phyloP scores from a whole-genome alignment of 2,888 invertebrate genomes.

The Ophioninae sp. region DNA sequence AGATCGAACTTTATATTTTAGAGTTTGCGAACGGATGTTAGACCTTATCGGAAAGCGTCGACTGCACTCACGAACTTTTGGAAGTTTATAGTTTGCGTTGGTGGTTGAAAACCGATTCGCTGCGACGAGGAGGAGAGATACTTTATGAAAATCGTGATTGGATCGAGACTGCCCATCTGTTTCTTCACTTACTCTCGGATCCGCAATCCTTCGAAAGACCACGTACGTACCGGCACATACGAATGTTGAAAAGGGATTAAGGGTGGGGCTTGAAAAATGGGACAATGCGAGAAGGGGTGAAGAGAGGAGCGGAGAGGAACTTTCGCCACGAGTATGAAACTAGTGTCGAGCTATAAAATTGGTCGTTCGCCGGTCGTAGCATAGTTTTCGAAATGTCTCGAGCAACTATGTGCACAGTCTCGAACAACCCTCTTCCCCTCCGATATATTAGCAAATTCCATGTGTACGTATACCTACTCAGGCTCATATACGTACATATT shows the following conservation, averaged over 20 bases:
- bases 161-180: conserved; percentile 33
- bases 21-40: not conserved
- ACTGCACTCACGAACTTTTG: conserved; percentile 33
- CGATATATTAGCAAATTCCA: conserved; percentile 8
- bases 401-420: conserved; percentile 4
- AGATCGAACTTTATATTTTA: conserved; percentile 6
- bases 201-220: not conserved
- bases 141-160: conserved; percentile 49
- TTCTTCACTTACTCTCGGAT: conserved; percentile 10
- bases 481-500: not conserved
- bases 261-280: conserved; percentile 10
- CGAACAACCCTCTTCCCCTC: not conserved
- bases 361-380: conserved; percentile 41
- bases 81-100: conserved; percentile 5
- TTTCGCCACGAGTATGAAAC: conserved; percentile 41
- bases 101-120: conserved; percentile 15
- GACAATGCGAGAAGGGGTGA: conserved; percentile 10
- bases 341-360: conserved; percentile 54
- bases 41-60: conserved; percentile 36
- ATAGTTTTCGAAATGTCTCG: conserved; percentile 47
- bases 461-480: not conserved
- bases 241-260: not conserved
- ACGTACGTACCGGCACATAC: not conserved
- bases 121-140: not conserved
- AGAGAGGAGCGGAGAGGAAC: conserved; percentile 14